Percentiles rank a stretch among this genome's conserved stretches.
phyloP scores from a whole-genome alignment of 1,140 invertebrate genomes.

The Tetramorium parvispinum region DNA sequence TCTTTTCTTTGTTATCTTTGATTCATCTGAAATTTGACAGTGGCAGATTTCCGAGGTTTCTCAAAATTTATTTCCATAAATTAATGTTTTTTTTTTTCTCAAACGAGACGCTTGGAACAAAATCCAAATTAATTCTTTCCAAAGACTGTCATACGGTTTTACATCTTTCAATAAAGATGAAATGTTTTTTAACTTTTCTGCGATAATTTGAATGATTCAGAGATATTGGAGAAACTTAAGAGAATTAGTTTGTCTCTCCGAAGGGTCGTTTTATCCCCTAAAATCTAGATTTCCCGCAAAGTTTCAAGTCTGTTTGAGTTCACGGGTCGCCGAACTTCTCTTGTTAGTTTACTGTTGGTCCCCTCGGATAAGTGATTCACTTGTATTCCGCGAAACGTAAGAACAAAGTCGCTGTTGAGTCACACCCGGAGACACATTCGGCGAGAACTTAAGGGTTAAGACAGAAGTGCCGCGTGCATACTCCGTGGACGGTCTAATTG shows the following conservation, averaged over 20 bases:
- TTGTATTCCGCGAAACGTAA: constrained; percentile 1
- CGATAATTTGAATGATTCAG: neutral
- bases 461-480: neutral
- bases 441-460: neutral
- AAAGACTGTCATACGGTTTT: neutral
- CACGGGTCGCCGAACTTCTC: constrained; percentile 16
- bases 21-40: neutral
- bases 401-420: constrained; percentile 3
- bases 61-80: neutral
- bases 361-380: constrained; percentile 3
- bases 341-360: neutral
- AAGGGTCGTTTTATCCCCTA: neutral
- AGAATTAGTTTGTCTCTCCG: neutral
- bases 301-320: constrained; percentile 23
- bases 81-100: neutral
- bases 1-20: constrained; percentile 6
- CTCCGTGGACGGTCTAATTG: constrained; percentile 3
- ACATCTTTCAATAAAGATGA: neutral
- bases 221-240: neutral
- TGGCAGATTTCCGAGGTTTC: neutral
- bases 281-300: neutral
- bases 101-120: neutral
- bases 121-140: neutral
- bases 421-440: neutral
- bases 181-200: neutral